phyloP scores from a whole-genome alignment of 2,888 invertebrate species.

The Drosophila paramelanica region DNA sequence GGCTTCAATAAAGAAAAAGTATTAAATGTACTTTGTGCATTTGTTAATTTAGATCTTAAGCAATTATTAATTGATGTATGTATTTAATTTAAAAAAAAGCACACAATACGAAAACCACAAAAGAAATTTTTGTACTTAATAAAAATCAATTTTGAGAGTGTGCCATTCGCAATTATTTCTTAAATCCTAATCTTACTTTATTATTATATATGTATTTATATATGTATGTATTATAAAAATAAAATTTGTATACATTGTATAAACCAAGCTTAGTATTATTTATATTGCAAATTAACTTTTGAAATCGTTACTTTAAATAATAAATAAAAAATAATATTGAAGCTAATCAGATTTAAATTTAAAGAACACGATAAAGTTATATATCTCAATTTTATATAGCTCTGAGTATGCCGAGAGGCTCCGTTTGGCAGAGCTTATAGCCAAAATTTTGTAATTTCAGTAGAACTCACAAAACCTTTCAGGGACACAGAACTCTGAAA shows the following conservation, averaged over 20 bases:
- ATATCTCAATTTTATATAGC: neutral
- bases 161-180: conserved; percentile 62
- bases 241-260: conserved; percentile 15
- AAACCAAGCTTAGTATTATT: neutral
- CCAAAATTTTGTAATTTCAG: too few species aligned
- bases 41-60: conserved; percentile 53
- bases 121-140: conserved; percentile 64
- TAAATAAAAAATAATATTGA: too few species aligned
- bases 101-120: conserved; percentile 40
- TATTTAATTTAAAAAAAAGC: conserved; percentile 40
- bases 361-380: too few species aligned
- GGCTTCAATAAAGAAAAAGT: conserved; percentile 50
- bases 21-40: conserved; percentile 78
- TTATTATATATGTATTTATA: conserved; percentile 25
- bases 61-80: conserved; percentile 21
- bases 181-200: conserved; percentile 30
- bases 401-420: conserved; percentile 9
- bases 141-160: conserved; percentile 36
- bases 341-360: too few species aligned
- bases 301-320: too few species aligned
- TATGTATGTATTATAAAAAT: conserved; percentile 25
- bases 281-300: too few species aligned
- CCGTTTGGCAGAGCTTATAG: too few species aligned
- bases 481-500: neutral
- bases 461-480: neutral